Evolutionary conservation across 2,888 invertebrate genomes (phyloP).

Genomic region (Hypomecis atomaria): DNA sequence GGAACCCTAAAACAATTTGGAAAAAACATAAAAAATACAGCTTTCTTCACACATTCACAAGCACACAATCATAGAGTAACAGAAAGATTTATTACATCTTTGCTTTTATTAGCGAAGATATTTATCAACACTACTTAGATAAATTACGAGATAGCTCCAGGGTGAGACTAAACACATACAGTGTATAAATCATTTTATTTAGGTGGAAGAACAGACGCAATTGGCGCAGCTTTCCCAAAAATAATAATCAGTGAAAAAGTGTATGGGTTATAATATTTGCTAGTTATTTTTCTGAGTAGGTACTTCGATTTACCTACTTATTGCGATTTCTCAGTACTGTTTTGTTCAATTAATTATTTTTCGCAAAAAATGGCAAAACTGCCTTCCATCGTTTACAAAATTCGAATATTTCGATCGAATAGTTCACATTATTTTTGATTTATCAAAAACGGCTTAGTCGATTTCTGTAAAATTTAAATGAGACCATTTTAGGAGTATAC

Average conservation of each 20-base stretch:
- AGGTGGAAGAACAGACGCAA: conserved; percentile 10
- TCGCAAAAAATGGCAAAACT: too few relatives aligned
- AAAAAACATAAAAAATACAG: neutral
- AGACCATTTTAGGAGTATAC: too few relatives aligned
- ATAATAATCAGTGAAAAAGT: neutral
- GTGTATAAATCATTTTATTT: conserved; percentile 30
- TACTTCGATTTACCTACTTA: too few relatives aligned
- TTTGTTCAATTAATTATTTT: too few relatives aligned
- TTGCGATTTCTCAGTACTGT: too few relatives aligned
- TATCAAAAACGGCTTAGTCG: too few relatives aligned
- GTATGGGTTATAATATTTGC: too few relatives aligned
- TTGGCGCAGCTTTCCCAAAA: conserved; percentile 24
- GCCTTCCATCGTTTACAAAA: too few relatives aligned
- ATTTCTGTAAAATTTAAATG: too few relatives aligned
- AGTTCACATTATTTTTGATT: too few relatives aligned
- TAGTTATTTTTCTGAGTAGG: too few relatives aligned
- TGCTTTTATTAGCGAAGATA: conserved; percentile 80
- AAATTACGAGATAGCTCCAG: conserved; percentile 57
- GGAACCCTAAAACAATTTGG: neutral
- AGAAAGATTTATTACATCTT: conserved; percentile 73
- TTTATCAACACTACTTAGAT: conserved; percentile 76
- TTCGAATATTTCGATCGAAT: too few relatives aligned
- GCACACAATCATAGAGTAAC: conserved; percentile 11
- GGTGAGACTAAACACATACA: conserved; percentile 25
- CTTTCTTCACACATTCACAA: neutral